Conservation (phyloP, 2,113 vertebrate genomes). For the Gnathonemus echidnorhynchus region DNA sequence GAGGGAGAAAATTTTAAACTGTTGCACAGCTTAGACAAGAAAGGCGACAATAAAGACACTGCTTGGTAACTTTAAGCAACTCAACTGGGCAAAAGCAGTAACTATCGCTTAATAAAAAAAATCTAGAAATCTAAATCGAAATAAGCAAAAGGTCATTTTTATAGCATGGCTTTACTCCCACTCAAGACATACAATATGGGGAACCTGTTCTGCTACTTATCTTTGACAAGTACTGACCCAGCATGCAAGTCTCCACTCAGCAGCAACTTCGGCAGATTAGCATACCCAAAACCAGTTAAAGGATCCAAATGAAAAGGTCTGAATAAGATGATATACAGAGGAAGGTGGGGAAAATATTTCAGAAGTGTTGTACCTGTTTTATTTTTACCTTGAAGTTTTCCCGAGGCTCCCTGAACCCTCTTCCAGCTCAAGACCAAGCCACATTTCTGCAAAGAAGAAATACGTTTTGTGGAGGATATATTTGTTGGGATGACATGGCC, state of each 20-base stretch:
- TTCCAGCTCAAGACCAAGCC: constrained; percentile 98
- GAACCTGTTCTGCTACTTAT: background rate
- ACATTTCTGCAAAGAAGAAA: constrained; percentile 72
- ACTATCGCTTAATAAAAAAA: background rate
- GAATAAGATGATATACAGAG: background rate
- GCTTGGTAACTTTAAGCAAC: background rate
- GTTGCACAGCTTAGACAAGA: background rate
- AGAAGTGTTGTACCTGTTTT: constrained; percentile 26
- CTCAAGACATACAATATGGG: background rate
- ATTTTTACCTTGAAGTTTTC: constrained; percentile 91
- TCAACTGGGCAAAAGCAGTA: background rate
- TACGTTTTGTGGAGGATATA: background rate
- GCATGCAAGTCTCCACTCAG: constrained; percentile 4
- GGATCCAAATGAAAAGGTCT: background rate
- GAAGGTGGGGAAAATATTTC: constrained; percentile 17
- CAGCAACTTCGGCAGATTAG: background rate
- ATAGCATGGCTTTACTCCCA: background rate
- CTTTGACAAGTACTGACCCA: background rate
- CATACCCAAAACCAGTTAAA: background rate
- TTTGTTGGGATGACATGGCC: background rate
- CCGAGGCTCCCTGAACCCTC: constrained; percentile 95
- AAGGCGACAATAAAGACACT: background rate
- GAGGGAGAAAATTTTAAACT: background rate
- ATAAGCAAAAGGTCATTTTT: background rate
- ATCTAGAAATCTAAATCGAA: background rate